These are phyloP conservation scores for Prolemur simus DNA, from an alignment of 2,113 vertebrate genomes.

Conservation along the genomic window DNA sequence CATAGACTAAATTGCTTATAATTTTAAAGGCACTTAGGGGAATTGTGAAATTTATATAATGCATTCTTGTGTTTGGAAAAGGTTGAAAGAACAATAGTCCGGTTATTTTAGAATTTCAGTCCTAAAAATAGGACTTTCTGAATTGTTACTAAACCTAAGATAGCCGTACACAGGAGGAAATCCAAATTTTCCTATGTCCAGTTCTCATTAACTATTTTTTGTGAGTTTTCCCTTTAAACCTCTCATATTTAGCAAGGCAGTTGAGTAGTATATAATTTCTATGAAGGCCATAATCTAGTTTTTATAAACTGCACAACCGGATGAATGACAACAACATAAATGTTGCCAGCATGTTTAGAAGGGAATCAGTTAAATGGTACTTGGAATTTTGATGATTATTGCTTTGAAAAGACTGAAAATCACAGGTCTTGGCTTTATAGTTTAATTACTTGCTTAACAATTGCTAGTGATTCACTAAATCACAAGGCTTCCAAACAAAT, in stretches of 20 bases:
- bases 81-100: conserved; percentile 78
- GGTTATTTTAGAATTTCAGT: conserved; percentile 78
- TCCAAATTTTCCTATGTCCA: neutral
- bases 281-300: conserved; percentile 40
- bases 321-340: conserved; percentile 57
- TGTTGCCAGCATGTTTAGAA: conserved; percentile 39
- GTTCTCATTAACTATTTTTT: neutral
- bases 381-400: conserved; percentile 79
- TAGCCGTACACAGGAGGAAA: conserved; percentile 11
- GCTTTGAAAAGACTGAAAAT: conserved; percentile 77
- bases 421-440: conserved; percentile 78
- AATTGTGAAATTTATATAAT: conserved; percentile 85
- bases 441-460: conserved; percentile 83
- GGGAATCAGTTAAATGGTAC: conserved; percentile 69
- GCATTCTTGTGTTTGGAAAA: conserved; percentile 80
- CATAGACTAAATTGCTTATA: conserved; percentile 84
- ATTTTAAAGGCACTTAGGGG: conserved; percentile 87
- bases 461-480: conserved; percentile 76
- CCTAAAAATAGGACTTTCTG: conserved; percentile 56
- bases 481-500: conserved; percentile 73
- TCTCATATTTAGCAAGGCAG: neutral
- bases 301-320: conserved; percentile 26
- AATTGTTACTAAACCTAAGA: conserved; percentile 38
- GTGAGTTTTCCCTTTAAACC: conserved; percentile 17
- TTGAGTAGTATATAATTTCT: conserved; percentile 37